Percentiles rank a stretch among this genome's conserved stretches.
Evolutionary conservation across 2,113 vertebrate genomes (phyloP).

Genomic region (Aleadryas rufinucha): DNA sequence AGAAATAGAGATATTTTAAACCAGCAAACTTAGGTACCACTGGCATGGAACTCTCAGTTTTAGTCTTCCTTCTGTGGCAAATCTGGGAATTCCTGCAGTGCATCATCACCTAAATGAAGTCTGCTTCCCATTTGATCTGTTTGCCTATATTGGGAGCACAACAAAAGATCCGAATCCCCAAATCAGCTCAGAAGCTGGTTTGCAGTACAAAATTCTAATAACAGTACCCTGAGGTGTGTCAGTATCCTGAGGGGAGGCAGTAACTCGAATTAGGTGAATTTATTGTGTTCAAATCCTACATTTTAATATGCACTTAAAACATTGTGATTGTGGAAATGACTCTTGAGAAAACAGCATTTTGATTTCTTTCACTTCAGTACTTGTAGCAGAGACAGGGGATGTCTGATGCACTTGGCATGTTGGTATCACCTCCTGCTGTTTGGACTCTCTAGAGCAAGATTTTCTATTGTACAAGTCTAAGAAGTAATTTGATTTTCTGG

Average conservation of each 20-base stretch:
- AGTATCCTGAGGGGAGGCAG: background rate
- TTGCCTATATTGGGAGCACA: background rate
- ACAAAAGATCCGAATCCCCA: background rate
- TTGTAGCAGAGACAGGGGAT: background rate
- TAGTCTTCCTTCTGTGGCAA: background rate
- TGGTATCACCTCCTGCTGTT: background rate
- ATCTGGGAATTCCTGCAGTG: conserved; percentile 6
- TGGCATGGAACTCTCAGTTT: background rate
- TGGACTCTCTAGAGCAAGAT: background rate
- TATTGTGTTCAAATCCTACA: background rate
- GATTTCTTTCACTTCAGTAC: background rate
- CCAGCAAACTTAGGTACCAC: background rate
- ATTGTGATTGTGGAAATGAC: background rate
- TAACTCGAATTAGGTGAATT: background rate
- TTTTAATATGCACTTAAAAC: background rate
- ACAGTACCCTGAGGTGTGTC: background rate
- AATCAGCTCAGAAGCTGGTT: background rate
- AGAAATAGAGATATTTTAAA: background rate
- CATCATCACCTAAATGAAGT: background rate
- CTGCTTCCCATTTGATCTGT: background rate
- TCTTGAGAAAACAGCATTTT: background rate
- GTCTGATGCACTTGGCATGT: background rate
- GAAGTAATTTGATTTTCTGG: background rate
- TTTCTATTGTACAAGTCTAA: background rate
- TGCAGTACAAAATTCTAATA: background rate